Percentiles rank a stretch among this genome's conserved stretches.
Conservation (phyloP, 2,113 vertebrate species). For the Notarius lentiginosus region DNA sequence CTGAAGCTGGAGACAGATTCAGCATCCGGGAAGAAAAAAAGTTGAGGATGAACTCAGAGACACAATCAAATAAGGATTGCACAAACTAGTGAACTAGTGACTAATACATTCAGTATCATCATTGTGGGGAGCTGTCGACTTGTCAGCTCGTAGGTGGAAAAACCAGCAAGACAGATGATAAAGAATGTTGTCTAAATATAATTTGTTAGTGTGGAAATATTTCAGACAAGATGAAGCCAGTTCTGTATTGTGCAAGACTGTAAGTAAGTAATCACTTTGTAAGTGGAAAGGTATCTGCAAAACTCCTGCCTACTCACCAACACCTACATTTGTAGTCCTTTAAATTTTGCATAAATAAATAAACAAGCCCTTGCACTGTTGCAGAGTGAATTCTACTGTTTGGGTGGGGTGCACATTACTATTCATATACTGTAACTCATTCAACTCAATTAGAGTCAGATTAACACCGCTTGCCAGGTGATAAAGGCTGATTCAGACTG, state of each 20-base stretch:
- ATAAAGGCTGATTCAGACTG: not conserved
- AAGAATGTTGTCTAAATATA: not conserved
- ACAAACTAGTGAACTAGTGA: not conserved
- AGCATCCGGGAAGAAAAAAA: not conserved
- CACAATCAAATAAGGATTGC: not conserved
- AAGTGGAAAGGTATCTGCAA: not conserved
- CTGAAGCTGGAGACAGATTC: not conserved
- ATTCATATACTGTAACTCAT: not conserved
- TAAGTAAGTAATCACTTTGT: not conserved
- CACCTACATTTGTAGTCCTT: not conserved
- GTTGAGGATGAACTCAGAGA: slow-evolving; percentile 1
- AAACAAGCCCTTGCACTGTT: not conserved
- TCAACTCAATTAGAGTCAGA: not conserved
- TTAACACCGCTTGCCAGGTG: not conserved
- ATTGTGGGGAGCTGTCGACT: not conserved
- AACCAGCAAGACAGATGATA: not conserved
- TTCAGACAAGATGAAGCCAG: not conserved
- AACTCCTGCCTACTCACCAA: not conserved
- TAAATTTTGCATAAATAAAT: not conserved
- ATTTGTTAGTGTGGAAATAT: not conserved
- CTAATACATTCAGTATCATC: not conserved
- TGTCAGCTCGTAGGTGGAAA: not conserved
- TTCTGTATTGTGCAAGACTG: not conserved
- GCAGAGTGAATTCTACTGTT: not conserved
- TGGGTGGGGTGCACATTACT: not conserved